phyloP scores from a whole-genome alignment of 2,113 vertebrate species.

The Nycticebus coucang region DNA sequence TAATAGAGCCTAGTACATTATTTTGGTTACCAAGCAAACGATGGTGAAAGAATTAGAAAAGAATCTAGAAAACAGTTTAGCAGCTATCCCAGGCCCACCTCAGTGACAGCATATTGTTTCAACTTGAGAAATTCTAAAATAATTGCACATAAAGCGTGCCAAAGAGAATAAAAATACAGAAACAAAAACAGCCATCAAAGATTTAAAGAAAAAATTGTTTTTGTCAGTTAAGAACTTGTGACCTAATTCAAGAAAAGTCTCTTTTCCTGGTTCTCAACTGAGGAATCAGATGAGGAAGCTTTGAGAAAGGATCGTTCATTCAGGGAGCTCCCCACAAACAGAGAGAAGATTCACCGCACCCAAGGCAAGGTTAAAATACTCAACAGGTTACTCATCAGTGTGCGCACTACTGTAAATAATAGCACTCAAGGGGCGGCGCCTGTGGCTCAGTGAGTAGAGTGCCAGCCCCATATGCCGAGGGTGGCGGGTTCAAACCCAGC shows the following conservation, averaged over 20 bases:
- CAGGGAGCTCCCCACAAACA: neutral
- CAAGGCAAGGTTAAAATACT: neutral
- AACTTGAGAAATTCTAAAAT: neutral
- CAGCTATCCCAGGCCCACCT: neutral
- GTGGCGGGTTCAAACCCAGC: too few species aligned
- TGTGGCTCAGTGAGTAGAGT: too few species aligned
- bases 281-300: conserved; percentile 44
- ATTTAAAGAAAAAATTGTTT: conserved; percentile 40
- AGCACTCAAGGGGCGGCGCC: too few species aligned
- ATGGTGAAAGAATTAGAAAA: neutral
- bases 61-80: neutral
- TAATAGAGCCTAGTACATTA: neutral
- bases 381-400: neutral
- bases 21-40: neutral
- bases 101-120: neutral
- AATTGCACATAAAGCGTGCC: neutral
- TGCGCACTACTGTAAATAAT: neutral
- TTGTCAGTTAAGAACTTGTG: conserved; percentile 6
- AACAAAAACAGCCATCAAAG: neutral
- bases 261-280: conserved; percentile 42
- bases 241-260: conserved; percentile 46
- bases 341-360: neutral
- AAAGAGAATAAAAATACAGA: conserved; percentile 33
- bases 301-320: neutral
- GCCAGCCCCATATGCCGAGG: too few species aligned